phyloP scores from a whole-genome alignment of 2,797 vertebrate genomes.

The Danio jaintianensis region DNA sequence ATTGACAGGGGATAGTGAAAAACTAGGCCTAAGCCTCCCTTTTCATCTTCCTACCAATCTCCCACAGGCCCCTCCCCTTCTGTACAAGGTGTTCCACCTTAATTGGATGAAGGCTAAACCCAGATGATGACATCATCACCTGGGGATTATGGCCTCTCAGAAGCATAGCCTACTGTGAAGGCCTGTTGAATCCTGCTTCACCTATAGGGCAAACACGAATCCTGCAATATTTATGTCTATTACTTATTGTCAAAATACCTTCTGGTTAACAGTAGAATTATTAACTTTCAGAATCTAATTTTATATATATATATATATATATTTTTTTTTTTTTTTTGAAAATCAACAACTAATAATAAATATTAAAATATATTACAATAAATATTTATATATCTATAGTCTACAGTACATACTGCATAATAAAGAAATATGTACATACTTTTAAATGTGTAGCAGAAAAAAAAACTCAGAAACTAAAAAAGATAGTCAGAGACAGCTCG shows the following conservation, averaged over 20 bases:
- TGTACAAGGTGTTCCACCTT: conserved; percentile 72
- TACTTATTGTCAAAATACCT: conserved; percentile 1
- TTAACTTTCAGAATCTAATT: too few species aligned
- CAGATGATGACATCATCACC: conserved; percentile 68
- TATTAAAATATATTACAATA: too few species aligned
- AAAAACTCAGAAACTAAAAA: conserved; percentile 35
- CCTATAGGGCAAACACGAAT: conserved; percentile 5
- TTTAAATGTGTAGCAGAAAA: not conserved
- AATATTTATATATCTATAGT: too few species aligned
- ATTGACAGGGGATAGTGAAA: conserved; percentile 29
- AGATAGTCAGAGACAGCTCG: conserved; percentile 1
- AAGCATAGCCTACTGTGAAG: conserved; percentile 25
- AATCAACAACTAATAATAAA: too few species aligned
- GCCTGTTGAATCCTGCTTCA: conserved; percentile 41
- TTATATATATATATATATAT: too few species aligned
- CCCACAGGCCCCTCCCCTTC: conserved; percentile 52
- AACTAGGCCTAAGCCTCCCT: conserved; percentile 21
- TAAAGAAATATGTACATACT: not conserved
- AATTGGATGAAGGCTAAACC: conserved; percentile 79
- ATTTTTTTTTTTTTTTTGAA: too few species aligned
- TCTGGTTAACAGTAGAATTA: too few species aligned
- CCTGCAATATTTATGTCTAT: not conserved
- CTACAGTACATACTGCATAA: not conserved
- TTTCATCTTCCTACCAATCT: not conserved
- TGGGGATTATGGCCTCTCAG: conserved; percentile 68